Conservation (phyloP, 53 echinoderm and acorn worm genomes). For the Zoroaster sp. region DNA sequence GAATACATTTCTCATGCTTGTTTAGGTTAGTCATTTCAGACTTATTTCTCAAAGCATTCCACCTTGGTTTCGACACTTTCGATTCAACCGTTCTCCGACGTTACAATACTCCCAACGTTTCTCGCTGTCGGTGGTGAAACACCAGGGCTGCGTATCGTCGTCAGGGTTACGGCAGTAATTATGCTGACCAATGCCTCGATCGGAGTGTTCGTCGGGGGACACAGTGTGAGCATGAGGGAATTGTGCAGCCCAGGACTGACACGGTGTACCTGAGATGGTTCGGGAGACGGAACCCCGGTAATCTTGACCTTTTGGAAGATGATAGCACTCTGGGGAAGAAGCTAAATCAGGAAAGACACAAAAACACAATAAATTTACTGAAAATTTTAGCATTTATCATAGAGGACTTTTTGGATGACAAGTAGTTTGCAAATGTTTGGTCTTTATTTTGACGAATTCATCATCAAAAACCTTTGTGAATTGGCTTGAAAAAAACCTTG, state of each 20-base stretch:
- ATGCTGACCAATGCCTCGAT: constrained; percentile 42
- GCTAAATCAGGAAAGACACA: too few species aligned
- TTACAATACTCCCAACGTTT: constrained; percentile 36
- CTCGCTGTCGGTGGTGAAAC: not conserved
- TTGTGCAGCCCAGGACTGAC: constrained; percentile 22
- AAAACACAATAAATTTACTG: too few species aligned
- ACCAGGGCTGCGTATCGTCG: constrained; percentile 19
- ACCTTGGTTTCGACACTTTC: constrained; percentile 38
- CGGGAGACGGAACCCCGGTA: constrained; percentile 18
- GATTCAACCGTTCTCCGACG: not conserved
- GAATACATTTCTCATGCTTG: not conserved
- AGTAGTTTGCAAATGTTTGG: too few species aligned
- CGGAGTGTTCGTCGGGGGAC: not conserved
- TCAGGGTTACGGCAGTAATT: constrained; percentile 43
- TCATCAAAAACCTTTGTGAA: too few species aligned
- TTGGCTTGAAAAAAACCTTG: too few species aligned
- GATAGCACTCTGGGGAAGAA: constrained; percentile 9
- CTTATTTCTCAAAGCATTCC: not conserved
- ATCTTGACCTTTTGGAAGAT: constrained; percentile 1
- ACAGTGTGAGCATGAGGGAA: constrained; percentile 31
- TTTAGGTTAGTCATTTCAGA: not conserved
- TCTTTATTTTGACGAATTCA: too few species aligned
- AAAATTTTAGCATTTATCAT: too few species aligned
- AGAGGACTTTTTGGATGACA: too few species aligned
- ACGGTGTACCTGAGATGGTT: not conserved